Conservation (phyloP, 1,140 invertebrate genomes). For the Pectinophora gossypiella region DNA sequence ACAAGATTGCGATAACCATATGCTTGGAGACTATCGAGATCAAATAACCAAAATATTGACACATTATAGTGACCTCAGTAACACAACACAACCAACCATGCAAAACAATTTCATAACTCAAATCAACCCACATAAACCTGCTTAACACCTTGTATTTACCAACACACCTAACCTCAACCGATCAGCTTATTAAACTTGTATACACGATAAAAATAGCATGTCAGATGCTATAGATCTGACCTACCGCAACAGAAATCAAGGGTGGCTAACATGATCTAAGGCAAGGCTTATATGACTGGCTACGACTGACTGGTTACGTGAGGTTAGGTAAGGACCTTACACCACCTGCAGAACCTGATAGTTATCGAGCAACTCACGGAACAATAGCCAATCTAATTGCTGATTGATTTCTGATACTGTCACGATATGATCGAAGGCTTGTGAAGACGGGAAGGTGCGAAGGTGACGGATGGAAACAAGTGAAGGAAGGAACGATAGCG, state of each 20-base stretch:
- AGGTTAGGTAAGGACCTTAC: slow-evolving; percentile 48
- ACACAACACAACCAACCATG: too few relatives aligned
- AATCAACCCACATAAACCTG: too few relatives aligned
- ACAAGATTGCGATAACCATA: too few relatives aligned
- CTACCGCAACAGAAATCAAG: background rate
- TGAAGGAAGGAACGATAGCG: too few relatives aligned
- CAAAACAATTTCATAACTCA: too few relatives aligned
- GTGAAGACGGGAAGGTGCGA: background rate
- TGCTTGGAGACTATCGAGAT: too few relatives aligned
- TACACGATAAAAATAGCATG: background rate
- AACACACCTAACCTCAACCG: background rate
- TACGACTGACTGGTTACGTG: slow-evolving; percentile 30
- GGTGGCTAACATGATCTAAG: background rate
- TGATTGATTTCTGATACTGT: background rate
- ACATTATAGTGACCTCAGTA: too few relatives aligned
- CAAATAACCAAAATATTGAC: too few relatives aligned
- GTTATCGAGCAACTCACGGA: background rate
- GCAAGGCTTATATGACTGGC: background rate
- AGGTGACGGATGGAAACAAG: too few relatives aligned
- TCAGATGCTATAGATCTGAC: background rate
- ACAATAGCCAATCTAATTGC: background rate
- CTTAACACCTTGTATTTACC: background rate
- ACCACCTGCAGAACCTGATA: slow-evolving; percentile 17
- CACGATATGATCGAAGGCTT: background rate
- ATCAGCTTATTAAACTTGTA: too few relatives aligned